Base-by-base conservation (phyloP, 2,113 vertebrate species). In the Tragelaphus scriptus region DNA sequence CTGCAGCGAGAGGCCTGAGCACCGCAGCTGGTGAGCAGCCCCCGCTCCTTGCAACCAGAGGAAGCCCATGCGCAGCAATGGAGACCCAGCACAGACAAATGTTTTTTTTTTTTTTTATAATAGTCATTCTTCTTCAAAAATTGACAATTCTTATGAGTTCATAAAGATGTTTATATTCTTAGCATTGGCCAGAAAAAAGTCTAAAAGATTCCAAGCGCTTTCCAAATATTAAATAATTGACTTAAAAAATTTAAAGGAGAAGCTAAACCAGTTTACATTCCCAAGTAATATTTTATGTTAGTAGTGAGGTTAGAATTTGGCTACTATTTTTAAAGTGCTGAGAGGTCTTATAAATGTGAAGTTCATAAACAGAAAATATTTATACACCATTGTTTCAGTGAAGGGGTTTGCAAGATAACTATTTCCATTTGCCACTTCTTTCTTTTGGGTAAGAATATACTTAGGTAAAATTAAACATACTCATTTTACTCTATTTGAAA, bases 321-420 rank as follows among this genome's bases (percentile, higher is more conserved):
- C 71, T 44, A n/a, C 56, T 90, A 36, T 65, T 91, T 77, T 95
- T 86, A 88, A 88, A 85, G 56, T 85, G 40, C n/a, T 90, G 36
- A 6, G 61, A n/a, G 6, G n/a, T 87, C 84, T 53, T 82, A 16
- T 40, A 63, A 49, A 80, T 32, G 32, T 71, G 5, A 96, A 80
- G 17, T 90, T 90, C 2, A 79, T 25, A 79, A 7, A 87, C 2
- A 68, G 88, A 53, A 92, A 30, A 56, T 11, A 87, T 28, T 61
- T 53, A 6, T 89, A 36, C 2, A 40, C 10, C 19, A 85, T 51
- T 51, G 53, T 77, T 65, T 91, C 61, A 6, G 15, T 85, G 2
- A 3, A 95, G 3, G 49, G n/a, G 7, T 65, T 90, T 47, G 47
- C 53, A 94, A 56, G 26, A 65, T 68, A 63, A 85, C 1, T 77